Evolutionary conservation across 92 coral and sea anemone genomes (phyloP).

Genomic region (Virgularia gustaviana): DNA sequence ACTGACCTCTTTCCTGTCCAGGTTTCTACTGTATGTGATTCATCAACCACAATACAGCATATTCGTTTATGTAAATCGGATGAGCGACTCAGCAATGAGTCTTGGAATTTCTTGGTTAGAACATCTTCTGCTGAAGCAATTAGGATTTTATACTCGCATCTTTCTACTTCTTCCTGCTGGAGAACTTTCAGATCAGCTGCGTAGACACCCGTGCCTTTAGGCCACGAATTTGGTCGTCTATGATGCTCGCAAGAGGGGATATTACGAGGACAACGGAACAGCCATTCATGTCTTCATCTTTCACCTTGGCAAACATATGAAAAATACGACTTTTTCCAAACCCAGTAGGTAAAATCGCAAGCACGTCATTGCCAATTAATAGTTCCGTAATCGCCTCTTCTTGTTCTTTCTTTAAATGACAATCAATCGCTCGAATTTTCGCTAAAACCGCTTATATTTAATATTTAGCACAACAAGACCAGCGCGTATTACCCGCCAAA

Average conservation of each 20-base stretch:
- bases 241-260: slow-evolving; percentile 19
- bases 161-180: slow-evolving; percentile 7
- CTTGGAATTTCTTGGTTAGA: slow-evolving; percentile 9
- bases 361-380: slow-evolving; percentile 20
- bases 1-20: too few species aligned
- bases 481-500: background rate
- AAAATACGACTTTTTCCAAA: slow-evolving; percentile 36
- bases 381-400: slow-evolving; percentile 26
- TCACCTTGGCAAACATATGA: slow-evolving; percentile 20
- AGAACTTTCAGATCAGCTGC: slow-evolving; percentile 16
- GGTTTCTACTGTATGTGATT: slow-evolving; percentile 27
- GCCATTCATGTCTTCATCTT: slow-evolving; percentile 28
- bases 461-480: background rate
- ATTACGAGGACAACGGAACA: slow-evolving; percentile 22
- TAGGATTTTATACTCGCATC: slow-evolving; percentile 14
- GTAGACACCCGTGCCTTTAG: background rate
- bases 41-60: slow-evolving; percentile 22
- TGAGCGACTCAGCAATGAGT: background rate
- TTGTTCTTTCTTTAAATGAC: slow-evolving; percentile 32
- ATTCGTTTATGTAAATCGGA: slow-evolving; percentile 21
- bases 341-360: slow-evolving; percentile 30
- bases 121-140: slow-evolving; percentile 30
- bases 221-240: slow-evolving; percentile 13
- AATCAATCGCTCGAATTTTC: slow-evolving; percentile 16
- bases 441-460: background rate